Evolutionary conservation across 2,888 invertebrate species (phyloP), one percentile per base, ranked within the genome.

Genomic region (Tenodera sinensis): DNA sequence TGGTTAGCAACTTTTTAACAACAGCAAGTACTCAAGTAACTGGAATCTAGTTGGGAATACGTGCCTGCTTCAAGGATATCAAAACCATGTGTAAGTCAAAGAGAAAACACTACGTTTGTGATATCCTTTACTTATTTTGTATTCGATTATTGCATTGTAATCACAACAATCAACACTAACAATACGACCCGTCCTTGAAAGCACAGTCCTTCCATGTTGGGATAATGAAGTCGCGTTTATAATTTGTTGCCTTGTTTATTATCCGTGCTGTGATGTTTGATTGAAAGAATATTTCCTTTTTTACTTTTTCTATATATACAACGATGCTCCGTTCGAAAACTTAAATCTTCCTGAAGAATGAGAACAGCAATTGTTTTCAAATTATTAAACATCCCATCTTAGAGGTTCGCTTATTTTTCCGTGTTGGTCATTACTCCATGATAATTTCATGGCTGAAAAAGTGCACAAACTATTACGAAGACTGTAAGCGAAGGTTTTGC

Each of bases 131-230:
- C 81, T 87, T 87, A 34, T 47, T 85, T 85, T 27, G 54, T 85
- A 87, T 87, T 87, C 83, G 54, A 71, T 20, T 87, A 87, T 82
- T 83, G 83, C 42, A 87, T 87, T 87, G 83, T 30, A 85, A 88
- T 88, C 47, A 82, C 83, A 71, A 71, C 54, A 85, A 87, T 83
- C 30, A 87, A 89, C 47, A 84, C 83, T 28, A 83, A 71, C 20
- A n/a, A 83, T 81, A 84, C n/a, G 34, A 87, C 90, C 90, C 90
- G 90, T 90, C 90, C 90, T 89, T 81, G 30, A 83, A 27, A 83
- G 89, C 89, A 89, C 90, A 90, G 84, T 90, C 89, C 90, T 90
- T 89, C 89, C 90, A 89, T 71, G 83, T 71, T 89, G 88, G 87
- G 25, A 87, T 86, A 83, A 54, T 83, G 82, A 82, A 42, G 27